Evolutionary conservation across 1,140 invertebrate species (phyloP).

Genomic region (Drosophila tani): DNA sequence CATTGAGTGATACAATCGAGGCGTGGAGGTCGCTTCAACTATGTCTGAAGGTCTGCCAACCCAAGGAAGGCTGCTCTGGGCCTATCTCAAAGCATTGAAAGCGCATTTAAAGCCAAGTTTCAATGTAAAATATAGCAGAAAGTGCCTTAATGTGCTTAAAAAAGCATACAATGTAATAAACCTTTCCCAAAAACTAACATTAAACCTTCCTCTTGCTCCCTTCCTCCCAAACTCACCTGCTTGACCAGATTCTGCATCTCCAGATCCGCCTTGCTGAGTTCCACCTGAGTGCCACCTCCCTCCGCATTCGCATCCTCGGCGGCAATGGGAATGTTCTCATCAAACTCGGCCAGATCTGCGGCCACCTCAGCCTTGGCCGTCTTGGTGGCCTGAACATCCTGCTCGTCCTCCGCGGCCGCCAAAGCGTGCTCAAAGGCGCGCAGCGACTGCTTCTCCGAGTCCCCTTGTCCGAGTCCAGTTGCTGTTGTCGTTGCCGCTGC

Average conservation of each 20-base stretch:
- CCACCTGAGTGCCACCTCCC: constrained; percentile 87
- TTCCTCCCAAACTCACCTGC: constrained; percentile 87
- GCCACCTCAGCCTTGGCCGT: constrained; percentile 96
- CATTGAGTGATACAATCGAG: constrained; percentile 84
- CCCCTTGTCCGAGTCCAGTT: constrained; percentile 11
- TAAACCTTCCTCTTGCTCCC: background rate
- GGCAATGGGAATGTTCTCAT: constrained; percentile 96
- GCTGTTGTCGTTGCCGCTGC: background rate
- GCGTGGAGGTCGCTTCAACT: constrained; percentile 75
- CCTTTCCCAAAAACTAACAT: background rate
- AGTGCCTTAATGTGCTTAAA: constrained; percentile 18
- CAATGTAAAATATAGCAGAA: constrained; percentile 15
- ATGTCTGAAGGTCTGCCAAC: constrained; percentile 74
- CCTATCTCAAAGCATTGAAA: constrained; percentile 35
- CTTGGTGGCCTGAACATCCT: constrained; percentile 95
- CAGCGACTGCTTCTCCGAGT: constrained; percentile 87
- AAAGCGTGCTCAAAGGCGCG: constrained; percentile 93
- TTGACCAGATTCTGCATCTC: constrained; percentile 93
- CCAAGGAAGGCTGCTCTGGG: constrained; percentile 50
- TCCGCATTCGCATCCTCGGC: constrained; percentile 87
- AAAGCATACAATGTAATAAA: no score
- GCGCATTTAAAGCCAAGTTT: constrained; percentile 4
- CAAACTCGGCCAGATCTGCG: constrained; percentile 97
- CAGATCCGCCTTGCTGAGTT: constrained; percentile 92
- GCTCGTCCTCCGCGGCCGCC: constrained; percentile 97